A percentile compares a stretch with the other conserved stretches of the same genome.
Evolutionary conservation across 2,888 invertebrate species (phyloP).

Genomic region (Melieria crassipennis): DNA sequence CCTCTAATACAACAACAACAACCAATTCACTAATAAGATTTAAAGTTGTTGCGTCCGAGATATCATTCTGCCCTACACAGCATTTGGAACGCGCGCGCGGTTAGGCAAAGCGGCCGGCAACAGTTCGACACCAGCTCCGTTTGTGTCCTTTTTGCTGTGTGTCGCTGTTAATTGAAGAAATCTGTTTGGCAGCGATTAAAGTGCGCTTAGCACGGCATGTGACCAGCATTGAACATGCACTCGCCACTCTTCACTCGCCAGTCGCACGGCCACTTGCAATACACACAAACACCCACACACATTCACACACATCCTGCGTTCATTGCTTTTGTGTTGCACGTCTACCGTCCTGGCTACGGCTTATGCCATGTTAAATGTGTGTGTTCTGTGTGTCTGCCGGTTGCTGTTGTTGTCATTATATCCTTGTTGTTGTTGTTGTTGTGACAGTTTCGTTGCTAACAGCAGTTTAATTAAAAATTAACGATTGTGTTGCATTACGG

Average conservation of each 20-base stretch:
- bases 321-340: not conserved
- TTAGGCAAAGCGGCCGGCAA: no score
- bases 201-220: constrained; percentile 24
- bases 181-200: constrained; percentile 39
- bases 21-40: no score
- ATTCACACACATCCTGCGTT: not conserved
- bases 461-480: constrained; percentile 41
- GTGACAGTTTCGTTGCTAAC: constrained; percentile 29
- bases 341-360: not conserved
- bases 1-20: no score
- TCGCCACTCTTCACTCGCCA: no score
- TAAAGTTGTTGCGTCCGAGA: no score
- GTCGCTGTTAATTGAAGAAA: constrained; percentile 39
- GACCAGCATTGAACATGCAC: no score
- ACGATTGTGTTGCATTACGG: constrained; percentile 26
- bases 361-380: not conserved
- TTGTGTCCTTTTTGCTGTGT: constrained; percentile 21
- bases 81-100: no score
- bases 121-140: not conserved
- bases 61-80: no score
- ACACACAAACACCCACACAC: not conserved
- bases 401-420: constrained; percentile 4
- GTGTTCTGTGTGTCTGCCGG: not conserved
- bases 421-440: constrained; percentile 14
- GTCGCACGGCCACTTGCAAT: not conserved